Base-by-base conservation (phyloP, 2,888 invertebrate species). In the Acholoe squamosa region DNA sequence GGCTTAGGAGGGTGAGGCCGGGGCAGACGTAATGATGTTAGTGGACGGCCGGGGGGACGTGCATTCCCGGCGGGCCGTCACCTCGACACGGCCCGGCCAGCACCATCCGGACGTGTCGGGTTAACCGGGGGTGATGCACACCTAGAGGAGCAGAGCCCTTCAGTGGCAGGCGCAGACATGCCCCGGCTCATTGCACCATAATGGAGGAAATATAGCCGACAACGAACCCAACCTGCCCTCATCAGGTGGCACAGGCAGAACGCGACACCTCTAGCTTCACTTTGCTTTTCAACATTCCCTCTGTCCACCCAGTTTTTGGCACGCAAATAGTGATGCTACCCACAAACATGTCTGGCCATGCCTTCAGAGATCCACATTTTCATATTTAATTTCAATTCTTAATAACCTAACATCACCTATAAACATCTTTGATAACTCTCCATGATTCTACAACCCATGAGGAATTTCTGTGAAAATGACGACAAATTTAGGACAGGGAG, bases 31-130 rank as follows among this genome's bases (percentile, higher is more conserved):
- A 76, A 76, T 76, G 76, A 31, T 31, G 76, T 76, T 76, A 76
- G 76, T 31, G 31, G 76, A 16, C 31, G 76, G 43, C 31, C 25
- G 10, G 76, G 76, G 16, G 31, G 76, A 76, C 76, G 76, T 76
- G 76, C 76, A 28, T 25, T 28, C n/a, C 76, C 76, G 76, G 76
- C 76, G 28, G 25, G 16, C 76, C 28, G 28, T 76, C 76, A 76
- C 31, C 76, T 25, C 28, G 76, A 76, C 76, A 25, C 76, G 76
- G 76, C 31, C 76, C 25, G 61, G n/a, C 76, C 76, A 31, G 28
- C 76, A 16, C 76, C 28, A 25, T 0, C 76, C 25, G 76, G 76
- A 76, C 76, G 76, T 76, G 76, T 76, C 76, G 76, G 76, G 76
- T 76, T 76, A 76, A 76, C 76, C 76, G 76, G 76, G 76, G 76